Evolutionary conservation across 2,797 vertebrate genomes (phyloP), one percentile per base, ranked within the genome.

Genomic region (Sebastiscus albofasciatus): DNA sequence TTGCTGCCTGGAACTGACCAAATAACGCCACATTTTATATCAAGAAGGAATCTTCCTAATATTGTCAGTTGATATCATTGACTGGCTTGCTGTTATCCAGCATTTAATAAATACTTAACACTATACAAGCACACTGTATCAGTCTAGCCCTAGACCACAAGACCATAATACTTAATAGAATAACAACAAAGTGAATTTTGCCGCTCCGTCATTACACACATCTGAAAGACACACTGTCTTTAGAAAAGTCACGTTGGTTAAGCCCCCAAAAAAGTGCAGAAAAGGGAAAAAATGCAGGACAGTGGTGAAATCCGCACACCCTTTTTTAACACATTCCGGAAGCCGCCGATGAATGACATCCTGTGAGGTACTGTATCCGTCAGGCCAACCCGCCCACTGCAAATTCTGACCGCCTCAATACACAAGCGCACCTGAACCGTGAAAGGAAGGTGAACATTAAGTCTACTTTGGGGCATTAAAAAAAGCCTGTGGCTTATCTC

Each of bases 401-500:
- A 89, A 64, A 89, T 77, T 86, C 84, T 83, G 79, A 81, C 83
- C 52, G 79, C 90, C 79, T 90, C 88, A 94, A 92, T 93, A 94
- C 92, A 93, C 90, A 94, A 91, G 87, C 81, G 88, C 92, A 95
- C 87, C 92, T 94, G 90, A 93, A 89, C 85, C 81, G 77, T 94
- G 92, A 92, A 92, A 92, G 81, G 87, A 91, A 89, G 89, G 87
- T 93, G 92, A 93, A 94, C 93, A 94, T 93, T 78, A 94, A 93
- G 87, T 93, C 90, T 89, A 83, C 91, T 90, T 84, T 79, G 82
- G 83, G 82, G 89, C 71, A 92, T 92, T 91, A 85, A 90, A 91
- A 92, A 64, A 91, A 91, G 88, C 78, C 78, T 68, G 76, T 86
- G 82, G 92, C 92, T 94, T 94, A 95, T 94, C 93, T 92, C 83